phyloP scores from a whole-genome alignment of 2,888 invertebrate genomes.

The Dimorphilus gyrociliatus region DNA sequence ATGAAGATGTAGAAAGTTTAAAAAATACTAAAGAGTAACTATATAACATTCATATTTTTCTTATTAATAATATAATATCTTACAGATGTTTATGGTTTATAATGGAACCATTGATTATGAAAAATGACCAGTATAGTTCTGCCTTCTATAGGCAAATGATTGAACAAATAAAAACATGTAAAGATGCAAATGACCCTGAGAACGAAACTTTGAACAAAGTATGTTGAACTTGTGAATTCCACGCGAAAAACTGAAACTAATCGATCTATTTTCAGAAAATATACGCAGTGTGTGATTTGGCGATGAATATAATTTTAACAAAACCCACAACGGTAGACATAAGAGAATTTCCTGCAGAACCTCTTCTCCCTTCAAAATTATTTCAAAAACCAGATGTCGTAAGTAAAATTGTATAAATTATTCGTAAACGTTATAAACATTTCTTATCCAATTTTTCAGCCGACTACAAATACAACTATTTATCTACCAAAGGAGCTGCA shows the following conservation, averaged over 20 bases:
- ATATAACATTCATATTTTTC: background rate
- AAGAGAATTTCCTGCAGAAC: conserved; percentile 59
- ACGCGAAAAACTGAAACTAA: too few relatives aligned
- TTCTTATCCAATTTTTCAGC: conserved; percentile 13
- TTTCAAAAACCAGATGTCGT: conserved; percentile 31
- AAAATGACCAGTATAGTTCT: conserved; percentile 85
- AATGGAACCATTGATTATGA: conserved; percentile 76
- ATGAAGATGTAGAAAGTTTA: conserved; percentile 59
- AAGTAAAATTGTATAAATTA: background rate
- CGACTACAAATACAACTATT: conserved; percentile 22
- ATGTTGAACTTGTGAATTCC: conserved; percentile 29
- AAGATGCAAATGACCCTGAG: conserved; percentile 66
- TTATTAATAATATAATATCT: background rate
- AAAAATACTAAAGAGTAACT: conserved; percentile 47
- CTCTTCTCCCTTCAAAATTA: conserved; percentile 44
- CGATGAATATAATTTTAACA: conserved; percentile 70
- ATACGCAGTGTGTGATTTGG: conserved; percentile 88
- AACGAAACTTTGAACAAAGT: conserved; percentile 68
- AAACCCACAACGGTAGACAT: conserved; percentile 72
- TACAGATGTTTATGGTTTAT: conserved; percentile 73
- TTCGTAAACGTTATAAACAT: background rate
- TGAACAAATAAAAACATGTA: conserved; percentile 83
- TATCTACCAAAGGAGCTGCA: conserved; percentile 31
- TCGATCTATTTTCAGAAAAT: conserved; percentile 56
- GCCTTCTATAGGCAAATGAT: conserved; percentile 84